Evolutionary conservation across 2,888 invertebrate species (phyloP), one percentile per base, ranked within the genome.

Genomic region (Sepiola atlantica): DNA sequence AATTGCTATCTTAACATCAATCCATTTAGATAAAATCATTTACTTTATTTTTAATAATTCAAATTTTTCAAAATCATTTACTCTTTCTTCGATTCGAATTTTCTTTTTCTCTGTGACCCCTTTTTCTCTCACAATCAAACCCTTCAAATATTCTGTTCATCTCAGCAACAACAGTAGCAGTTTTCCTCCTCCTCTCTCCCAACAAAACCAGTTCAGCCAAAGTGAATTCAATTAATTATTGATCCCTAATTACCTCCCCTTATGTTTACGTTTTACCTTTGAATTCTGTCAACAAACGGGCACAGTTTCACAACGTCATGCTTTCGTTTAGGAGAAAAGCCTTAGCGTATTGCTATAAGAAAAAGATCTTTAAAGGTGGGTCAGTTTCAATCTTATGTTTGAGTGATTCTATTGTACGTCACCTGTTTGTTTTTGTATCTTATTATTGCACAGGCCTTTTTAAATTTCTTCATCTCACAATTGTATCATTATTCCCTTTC

Each of bases 291-390:
- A 91, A 91, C 91, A 35, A 91, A 35, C 20, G 28, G 24, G 28
- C 24, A 12, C 2, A 14, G 91, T 20, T 91, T 21, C 24, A 35
- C 45, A 92, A 21, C 92, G 8, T 45, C 92, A 92, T 92, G 92
- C n/a, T 92, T 92, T 54, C 92, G 16, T 92, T 92, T 45, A 92
- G 92, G 54, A 92, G n/a, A 92, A 92, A 92, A 92, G 92, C 54
- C 14, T 28, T 92, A 54, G 92, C 54, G 24, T 92, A 45, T 18
- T 92, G 92, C n/a, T 92, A 45, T 92, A 92, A 45, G 54, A 92
- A 92, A 54, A 92, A 92, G 54, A 92, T 45, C 28, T 45, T 92
- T 20, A 92, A 92, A 92, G 92, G 92, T 92, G 16, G 54, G 92
- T 45, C 28, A 91, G 4, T 21, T 45, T 92, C 12, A 18, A 28